phyloP scores from a whole-genome alignment of 2,888 invertebrate genomes.

The Erebia aethiops region DNA sequence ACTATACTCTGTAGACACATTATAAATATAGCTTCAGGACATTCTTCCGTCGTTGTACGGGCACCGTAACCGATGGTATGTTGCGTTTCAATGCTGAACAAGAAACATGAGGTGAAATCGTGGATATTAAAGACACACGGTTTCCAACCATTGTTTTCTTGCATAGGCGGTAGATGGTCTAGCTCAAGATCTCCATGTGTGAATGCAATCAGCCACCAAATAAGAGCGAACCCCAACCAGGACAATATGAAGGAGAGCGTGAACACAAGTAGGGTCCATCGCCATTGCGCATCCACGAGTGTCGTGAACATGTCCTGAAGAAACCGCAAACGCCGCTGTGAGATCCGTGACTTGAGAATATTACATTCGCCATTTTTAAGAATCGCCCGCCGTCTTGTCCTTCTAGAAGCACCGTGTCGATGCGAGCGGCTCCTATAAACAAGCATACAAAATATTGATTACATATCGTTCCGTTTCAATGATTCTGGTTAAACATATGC shows the following conservation, averaged over 20 bases:
- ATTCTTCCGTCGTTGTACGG: constrained; percentile 90
- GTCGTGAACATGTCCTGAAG: constrained; percentile 93
- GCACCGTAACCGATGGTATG: constrained; percentile 95
- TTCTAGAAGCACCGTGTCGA: constrained; percentile 86
- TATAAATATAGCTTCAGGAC: constrained; percentile 94
- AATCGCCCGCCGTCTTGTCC: constrained; percentile 91
- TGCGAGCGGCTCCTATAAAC: constrained; percentile 86
- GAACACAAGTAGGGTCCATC: constrained; percentile 94
- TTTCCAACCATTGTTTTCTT: constrained; percentile 83
- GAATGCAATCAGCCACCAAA: constrained; percentile 94
- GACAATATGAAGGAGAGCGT: constrained; percentile 92
- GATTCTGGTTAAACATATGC: constrained; percentile 52
- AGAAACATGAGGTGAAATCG: constrained; percentile 93
- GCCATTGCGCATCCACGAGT: constrained; percentile 96
- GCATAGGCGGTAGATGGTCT: constrained; percentile 81
- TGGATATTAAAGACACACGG: constrained; percentile 92
- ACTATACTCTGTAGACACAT: constrained; percentile 94
- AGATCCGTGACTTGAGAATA: constrained; percentile 94
- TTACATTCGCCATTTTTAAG: constrained; percentile 98
- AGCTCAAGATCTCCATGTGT: constrained; percentile 91
- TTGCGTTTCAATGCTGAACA: constrained; percentile 96
- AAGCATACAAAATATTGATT: constrained; percentile 55
- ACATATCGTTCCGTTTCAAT: constrained; percentile 52
- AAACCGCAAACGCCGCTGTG: constrained; percentile 89
- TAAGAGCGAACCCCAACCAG: constrained; percentile 92